Evolutionary conservation across 2,113 vertebrate genomes (phyloP), one percentile per base, ranked within the genome.

Genomic region (Elachura formosa): DNA sequence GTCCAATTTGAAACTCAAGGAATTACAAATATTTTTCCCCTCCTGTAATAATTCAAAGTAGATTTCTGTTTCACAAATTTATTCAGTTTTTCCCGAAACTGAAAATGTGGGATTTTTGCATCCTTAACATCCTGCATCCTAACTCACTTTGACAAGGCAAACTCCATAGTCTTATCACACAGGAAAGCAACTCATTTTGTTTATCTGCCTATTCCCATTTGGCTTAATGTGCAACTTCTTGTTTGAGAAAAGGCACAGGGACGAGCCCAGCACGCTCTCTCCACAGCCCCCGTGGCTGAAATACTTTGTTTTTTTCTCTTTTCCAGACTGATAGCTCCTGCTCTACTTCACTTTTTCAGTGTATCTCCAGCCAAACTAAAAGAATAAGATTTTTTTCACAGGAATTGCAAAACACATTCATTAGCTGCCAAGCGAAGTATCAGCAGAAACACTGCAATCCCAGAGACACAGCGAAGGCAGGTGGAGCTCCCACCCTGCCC

Each of bases 201-300:
- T 31, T 58, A 22, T 13, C 40, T 40, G 22, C 0, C 0, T 17
- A 6, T 38, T 38, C 12, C 8, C 21, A 20, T 1, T 14, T 21
- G 56, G 36, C 25, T 76, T 45, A 12, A 58, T 1, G 11, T 19
- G 31, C 41, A 80, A 66, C 20, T 36, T 34, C 19, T 41, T 22
- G 18, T 36, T 33, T 7, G 64, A 82, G 61, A 78, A 71, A 34
- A 72, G 26, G 36, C 26, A 21, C 1, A 6, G 14, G 31, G 12
- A 14, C 0, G 1, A 85, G 40, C 25, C 40, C 66, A 36, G 45
- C 40, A 15, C 12, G 1, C 12, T 25, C 48, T 36, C 34, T 36
- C 31, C 22, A 2, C 4, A 12, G 14, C 0, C 9, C 33, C 16
- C 24, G n/a, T 12, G 38, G 29, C 3, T 54, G 26, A 76, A 58